Evolutionary conservation across 2,797 vertebrate genomes (phyloP).

Genomic region (Rhabdophis nuchalis): DNA sequence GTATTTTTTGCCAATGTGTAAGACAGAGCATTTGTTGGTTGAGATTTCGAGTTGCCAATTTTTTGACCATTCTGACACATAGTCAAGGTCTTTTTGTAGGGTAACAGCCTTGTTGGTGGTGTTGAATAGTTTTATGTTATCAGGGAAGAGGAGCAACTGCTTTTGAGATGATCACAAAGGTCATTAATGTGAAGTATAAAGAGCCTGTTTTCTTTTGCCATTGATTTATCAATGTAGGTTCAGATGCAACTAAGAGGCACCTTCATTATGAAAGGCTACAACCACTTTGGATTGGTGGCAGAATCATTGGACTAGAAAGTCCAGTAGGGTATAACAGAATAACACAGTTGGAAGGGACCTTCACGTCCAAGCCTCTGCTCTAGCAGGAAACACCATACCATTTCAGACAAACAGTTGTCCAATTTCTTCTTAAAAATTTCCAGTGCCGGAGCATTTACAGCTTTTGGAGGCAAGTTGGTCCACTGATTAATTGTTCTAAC

Average conservation of each 20-base stretch:
- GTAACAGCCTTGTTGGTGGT: too few relatives aligned
- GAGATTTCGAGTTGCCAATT: too few relatives aligned
- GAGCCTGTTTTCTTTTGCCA: background rate
- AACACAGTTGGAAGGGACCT: background rate
- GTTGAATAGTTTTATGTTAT: too few relatives aligned
- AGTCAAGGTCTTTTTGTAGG: too few relatives aligned
- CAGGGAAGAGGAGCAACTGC: too few relatives aligned
- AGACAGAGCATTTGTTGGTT: too few relatives aligned
- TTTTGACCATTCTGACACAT: too few relatives aligned
- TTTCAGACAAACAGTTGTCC: background rate
- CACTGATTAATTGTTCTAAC: background rate
- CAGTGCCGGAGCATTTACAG: background rate
- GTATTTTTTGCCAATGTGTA: too few relatives aligned
- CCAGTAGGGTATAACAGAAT: background rate
- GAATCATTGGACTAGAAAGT: background rate
- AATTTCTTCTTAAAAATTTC: background rate
- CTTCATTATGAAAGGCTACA: background rate
- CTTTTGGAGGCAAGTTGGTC: background rate
- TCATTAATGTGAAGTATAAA: too few relatives aligned
- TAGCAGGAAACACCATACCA: background rate
- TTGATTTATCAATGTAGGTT: background rate
- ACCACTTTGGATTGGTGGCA: background rate
- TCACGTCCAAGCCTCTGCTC: background rate
- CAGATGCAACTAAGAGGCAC: background rate
- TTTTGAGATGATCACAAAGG: too few relatives aligned